phyloP scores from a whole-genome alignment of 2,113 vertebrate species.

The Sebastes fasciatus region DNA sequence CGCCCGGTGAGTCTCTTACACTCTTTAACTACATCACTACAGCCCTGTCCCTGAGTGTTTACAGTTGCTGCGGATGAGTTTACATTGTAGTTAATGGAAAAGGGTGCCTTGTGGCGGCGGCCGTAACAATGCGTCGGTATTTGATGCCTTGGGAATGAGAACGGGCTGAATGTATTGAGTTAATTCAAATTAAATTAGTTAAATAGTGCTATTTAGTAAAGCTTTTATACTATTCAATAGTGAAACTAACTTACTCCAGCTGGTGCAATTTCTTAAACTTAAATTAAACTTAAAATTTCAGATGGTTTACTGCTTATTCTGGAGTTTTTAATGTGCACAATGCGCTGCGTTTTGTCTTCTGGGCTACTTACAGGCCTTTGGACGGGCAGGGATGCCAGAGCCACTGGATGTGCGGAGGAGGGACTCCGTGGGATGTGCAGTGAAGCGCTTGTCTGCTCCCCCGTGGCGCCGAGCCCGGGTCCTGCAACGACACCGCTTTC shows the following conservation, averaged over 20 bases:
- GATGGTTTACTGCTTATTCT: not conserved
- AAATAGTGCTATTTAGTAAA: not conserved
- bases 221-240: not conserved
- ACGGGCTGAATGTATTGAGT: too few relatives aligned
- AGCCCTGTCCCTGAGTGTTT: too few relatives aligned
- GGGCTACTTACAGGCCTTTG: slow-evolving; percentile 90
- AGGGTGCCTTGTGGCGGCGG: too few relatives aligned
- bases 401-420: slow-evolving; percentile 90
- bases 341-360: not conserved
- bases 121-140: too few relatives aligned
- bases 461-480: slow-evolving; percentile 84
- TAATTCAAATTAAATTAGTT: not conserved
- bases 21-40: too few relatives aligned
- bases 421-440: slow-evolving; percentile 91
- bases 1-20: too few relatives aligned
- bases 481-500: slow-evolving; percentile 89
- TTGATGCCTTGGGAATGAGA: too few relatives aligned
- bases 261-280: not conserved
- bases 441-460: slow-evolving; percentile 89
- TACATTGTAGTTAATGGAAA: too few relatives aligned
- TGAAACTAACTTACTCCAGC: not conserved
- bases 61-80: too few relatives aligned
- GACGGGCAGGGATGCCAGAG: slow-evolving; percentile 91
- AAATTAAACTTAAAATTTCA: not conserved
- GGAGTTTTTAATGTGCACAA: not conserved